A percentile compares a stretch with the other conserved stretches of the same genome.
Conservation (phyloP, 2,888 invertebrate species). For the Helicoverpa assulta region DNA sequence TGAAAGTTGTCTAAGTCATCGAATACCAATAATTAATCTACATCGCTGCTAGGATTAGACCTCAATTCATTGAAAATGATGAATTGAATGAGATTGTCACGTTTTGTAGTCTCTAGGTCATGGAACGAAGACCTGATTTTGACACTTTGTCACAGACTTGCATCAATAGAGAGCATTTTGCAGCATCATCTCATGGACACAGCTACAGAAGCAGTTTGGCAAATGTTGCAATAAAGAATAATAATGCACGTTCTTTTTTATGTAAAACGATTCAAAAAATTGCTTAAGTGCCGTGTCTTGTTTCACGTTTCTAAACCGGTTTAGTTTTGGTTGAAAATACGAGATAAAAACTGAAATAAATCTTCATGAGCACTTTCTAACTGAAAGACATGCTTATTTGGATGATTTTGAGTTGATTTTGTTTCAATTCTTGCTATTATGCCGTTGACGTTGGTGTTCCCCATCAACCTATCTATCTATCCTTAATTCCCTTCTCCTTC, state of each 20-base stretch:
- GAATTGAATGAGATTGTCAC: constrained; percentile 15
- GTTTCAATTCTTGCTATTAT: background rate
- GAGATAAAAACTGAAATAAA: constrained; percentile 3
- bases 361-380: constrained; percentile 2
- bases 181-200: constrained; percentile 11
- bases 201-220: constrained; percentile 27
- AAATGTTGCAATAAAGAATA: constrained; percentile 40
- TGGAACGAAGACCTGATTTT: constrained; percentile 35
- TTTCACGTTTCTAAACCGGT: constrained; percentile 28
- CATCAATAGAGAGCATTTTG: constrained; percentile 27
- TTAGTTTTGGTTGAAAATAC: constrained; percentile 9
- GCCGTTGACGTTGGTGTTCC: background rate
- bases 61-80: constrained; percentile 6
- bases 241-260: constrained; percentile 41
- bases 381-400: background rate
- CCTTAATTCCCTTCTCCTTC: background rate
- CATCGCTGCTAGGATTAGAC: background rate
- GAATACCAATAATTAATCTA: background rate
- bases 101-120: constrained; percentile 40
- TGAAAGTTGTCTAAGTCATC: background rate
- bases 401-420: background rate
- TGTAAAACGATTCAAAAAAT: constrained; percentile 38
- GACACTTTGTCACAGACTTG: constrained; percentile 39
- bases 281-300: constrained; percentile 33
- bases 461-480: background rate